phyloP scores from a whole-genome alignment of 2,797 vertebrate species.

The Lepidocolaptes lacrymiger region DNA sequence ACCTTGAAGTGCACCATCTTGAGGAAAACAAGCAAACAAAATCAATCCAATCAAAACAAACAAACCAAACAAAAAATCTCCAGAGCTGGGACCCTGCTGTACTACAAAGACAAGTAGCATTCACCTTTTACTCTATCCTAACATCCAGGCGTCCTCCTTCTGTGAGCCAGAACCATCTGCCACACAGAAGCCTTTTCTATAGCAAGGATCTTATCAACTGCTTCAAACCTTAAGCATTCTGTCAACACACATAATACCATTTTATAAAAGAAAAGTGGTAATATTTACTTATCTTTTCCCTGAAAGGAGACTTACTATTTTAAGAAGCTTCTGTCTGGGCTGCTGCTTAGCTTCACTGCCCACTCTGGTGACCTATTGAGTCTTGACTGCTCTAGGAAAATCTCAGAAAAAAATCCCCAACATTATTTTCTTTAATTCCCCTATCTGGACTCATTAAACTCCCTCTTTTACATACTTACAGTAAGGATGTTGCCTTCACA shows the following conservation, averaged over 20 bases:
- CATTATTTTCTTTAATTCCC: background rate
- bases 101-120: background rate
- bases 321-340: background rate
- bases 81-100: background rate
- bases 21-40: background rate
- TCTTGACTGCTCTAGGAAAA: background rate
- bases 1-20: background rate
- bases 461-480: background rate
- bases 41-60: background rate
- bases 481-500: background rate
- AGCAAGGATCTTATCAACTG: background rate
- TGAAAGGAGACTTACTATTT: background rate
- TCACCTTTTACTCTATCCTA: background rate
- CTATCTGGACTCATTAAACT: background rate
- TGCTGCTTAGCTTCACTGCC: background rate
- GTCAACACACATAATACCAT: background rate
- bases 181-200: background rate
- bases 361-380: background rate
- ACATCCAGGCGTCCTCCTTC: accelerated
- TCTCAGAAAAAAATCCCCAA: background rate
- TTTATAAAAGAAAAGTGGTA: background rate
- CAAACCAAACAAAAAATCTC: background rate
- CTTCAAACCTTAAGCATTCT: background rate
- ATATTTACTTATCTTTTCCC: background rate
- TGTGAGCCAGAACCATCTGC: background rate